These are phyloP conservation scores for Quadroppia sp. DNA, from an alignment of 2,888 invertebrate genomes.

Conservation along the genomic window DNA sequence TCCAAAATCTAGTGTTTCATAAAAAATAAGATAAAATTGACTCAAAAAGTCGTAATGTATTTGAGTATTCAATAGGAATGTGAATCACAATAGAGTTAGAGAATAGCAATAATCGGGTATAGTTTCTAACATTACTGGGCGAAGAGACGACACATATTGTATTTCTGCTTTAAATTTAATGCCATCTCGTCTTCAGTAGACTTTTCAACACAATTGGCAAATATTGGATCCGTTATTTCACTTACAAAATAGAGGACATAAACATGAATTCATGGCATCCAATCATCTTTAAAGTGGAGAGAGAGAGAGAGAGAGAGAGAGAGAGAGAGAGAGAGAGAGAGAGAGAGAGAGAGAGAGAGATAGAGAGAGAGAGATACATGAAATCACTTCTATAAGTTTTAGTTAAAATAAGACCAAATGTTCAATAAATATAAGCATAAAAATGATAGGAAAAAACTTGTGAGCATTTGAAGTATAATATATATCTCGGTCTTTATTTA, in stretches of 20 bases:
- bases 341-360: not conserved
- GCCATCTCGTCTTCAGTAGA: no score
- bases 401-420: not conserved
- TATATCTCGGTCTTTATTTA: not conserved
- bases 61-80: no score
- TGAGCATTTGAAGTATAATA: not conserved
- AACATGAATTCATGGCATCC: not conserved
- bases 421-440: not conserved
- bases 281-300: not conserved
- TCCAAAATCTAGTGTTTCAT: no score
- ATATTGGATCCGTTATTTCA: not conserved
- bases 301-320: not conserved
- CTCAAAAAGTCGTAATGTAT: no score
- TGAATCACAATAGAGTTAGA: no score
- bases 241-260: slow-evolving; percentile 12
- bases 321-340: not conserved
- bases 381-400: not conserved
- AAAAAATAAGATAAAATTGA: no score
- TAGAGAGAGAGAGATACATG: no score
- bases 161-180: no score
- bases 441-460: not conserved
- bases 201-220: no score
- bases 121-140: no score
- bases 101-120: no score
- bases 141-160: no score